These are phyloP conservation scores for Dysmachus trigonus DNA, from an alignment of 2,888 invertebrate genomes.

Conservation along the genomic window DNA sequence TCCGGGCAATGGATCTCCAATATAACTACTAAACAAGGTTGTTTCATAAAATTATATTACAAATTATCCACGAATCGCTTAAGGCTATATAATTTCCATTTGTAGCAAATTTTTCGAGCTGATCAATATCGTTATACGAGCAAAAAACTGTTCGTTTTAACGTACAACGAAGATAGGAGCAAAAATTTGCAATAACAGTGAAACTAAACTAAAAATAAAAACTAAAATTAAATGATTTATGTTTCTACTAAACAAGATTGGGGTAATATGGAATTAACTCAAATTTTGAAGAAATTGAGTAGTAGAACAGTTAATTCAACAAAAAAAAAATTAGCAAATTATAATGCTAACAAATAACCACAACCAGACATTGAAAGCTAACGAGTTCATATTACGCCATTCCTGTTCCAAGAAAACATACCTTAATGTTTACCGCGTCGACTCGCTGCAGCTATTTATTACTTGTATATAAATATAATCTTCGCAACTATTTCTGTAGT, in stretches of 20 bases:
- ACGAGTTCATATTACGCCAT: background rate
- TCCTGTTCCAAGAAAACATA: background rate
- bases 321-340: background rate
- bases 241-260: background rate
- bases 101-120: background rate
- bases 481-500: background rate
- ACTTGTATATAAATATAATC: constrained; percentile 17
- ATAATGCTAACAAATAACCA: background rate
- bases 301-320: background rate
- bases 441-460: background rate
- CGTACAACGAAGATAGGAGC: background rate
- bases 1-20: background rate
- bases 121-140: background rate
- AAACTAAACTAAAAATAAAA: background rate
- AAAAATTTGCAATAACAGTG: background rate
- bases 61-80: background rate
- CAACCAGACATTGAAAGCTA: background rate
- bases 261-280: background rate
- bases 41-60: background rate
- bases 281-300: background rate
- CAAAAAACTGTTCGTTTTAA: background rate
- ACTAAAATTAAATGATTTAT: background rate
- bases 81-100: background rate
- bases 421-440: background rate
- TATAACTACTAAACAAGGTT: background rate